Evolutionary conservation across 1,140 invertebrate genomes (phyloP), one percentile per base, ranked within the genome.

Genomic region (Musca vetustissima): DNA sequence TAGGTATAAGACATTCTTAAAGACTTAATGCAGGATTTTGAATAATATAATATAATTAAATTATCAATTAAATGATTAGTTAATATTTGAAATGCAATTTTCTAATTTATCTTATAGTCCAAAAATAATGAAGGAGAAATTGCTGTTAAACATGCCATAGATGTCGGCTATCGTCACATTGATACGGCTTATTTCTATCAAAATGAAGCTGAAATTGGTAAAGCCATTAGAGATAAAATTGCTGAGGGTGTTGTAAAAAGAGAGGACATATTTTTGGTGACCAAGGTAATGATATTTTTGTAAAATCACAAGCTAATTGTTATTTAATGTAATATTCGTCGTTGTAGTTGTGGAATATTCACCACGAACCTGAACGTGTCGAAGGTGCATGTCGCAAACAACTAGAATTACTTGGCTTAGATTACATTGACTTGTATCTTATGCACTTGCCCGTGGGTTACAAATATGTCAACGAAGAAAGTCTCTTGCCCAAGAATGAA

Each of bases 201-300:
- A 70, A 94, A 94, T 79, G 92, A 94, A 78, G 80, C 81, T 47
- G 90, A 93, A 75, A 87, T 93, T n/a, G 92, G 92, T 1, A 84
- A 85, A 49, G 91, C 88, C 4, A 82, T 94, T 15, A 86, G 85
- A 11, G 84, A 86, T 22, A 87, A 90, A 72, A 85, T 94, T 53
- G 81, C 81, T 0, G 85, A 88, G 68, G 90, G 89, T 21, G 85
- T 85, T 52, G 84, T 91, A 24, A 89, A 87, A 73, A 85, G 96
- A 70, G 91, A 96, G 73, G 94, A 98, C 52, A 73, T 98, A 0
- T 97, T 95, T 80, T 85, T 98, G 55, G 88, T 88, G 0, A 91
- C 89, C 21, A 93, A 93, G 84, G 90, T 92, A 52, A 67, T 50
- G 68, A 8, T 11, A 59, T 4, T 15, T 1, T 17, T 64, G 21